Evolutionary conservation across 2,113 vertebrate species (phyloP), one percentile per base, ranked within the genome.

Genomic region (Chamaea fasciata): DNA sequence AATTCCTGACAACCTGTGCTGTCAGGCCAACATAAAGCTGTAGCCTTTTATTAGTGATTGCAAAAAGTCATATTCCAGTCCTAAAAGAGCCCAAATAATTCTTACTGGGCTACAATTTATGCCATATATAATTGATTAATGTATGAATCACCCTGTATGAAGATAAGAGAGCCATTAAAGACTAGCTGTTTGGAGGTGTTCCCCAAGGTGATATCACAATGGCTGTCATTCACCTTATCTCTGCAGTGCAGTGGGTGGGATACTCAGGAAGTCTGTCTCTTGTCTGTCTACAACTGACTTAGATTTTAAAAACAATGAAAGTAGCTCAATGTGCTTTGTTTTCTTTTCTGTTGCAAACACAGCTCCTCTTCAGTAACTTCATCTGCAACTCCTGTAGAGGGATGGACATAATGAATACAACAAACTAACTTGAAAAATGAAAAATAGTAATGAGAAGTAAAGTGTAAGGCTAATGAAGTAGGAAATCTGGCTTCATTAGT

Each of bases 221-320:
- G 67, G 46, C 75, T 96, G 92, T 92, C 82, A 87, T 46, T 93
- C 90, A 76, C 53, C 65, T 90, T 93, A 94, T 96, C 92, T 93
- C 90, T 93, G 78, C 85, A 88, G 7, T 93, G 67, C 90, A 94
- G 82, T 0, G 3, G 31, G 71, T 64, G 59, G 39, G 67, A 76
- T 73, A 57, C 41, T 92, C 30, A 24, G 41, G 28, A 93, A 76
- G n/a, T 28, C 53, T 87, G 44, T 44, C 37, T 68, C 70, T 83
- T 82, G n/a, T 88, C 42, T 57, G 31, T 28, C 52, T 80, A 50
- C 20, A 55, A 27, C 35, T 39, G 59, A 83, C 85, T 94, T 96
- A 69, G 82, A 77, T 90, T 93, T 87, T 73, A 50, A 67, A 95
- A 95, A 76, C 81, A 87, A 96, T 90, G 57, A 9, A 89, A 74